A percentile compares a stretch with the other conserved stretches of the same genome.
Conservation (phyloP, 2,113 vertebrate species). For the Melozone crissalis region DNA sequence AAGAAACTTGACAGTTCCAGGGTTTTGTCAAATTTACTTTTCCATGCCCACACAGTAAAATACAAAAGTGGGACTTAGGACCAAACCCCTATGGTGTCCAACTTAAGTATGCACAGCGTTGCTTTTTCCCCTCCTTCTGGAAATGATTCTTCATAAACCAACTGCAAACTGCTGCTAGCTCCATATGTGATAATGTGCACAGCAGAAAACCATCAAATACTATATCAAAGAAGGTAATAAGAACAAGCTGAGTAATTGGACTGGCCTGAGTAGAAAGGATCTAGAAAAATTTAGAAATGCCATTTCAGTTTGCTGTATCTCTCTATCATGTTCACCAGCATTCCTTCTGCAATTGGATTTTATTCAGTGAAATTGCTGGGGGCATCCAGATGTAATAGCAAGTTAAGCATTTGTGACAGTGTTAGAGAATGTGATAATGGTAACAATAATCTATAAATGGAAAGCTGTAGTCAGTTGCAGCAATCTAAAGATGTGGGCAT, state of each 20-base stretch:
- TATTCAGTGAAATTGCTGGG: not conserved
- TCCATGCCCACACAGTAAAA: not conserved
- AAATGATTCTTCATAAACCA: slow-evolving; percentile 7
- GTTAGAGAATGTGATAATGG: not conserved
- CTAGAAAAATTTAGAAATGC: slow-evolving; percentile 11
- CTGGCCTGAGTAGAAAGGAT: not conserved
- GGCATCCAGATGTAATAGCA: not conserved
- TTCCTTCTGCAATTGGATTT: slow-evolving; percentile 5
- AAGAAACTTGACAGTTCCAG: not conserved
- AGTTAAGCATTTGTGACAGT: slow-evolving; percentile 28
- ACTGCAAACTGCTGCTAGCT: not conserved
- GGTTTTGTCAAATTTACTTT: not conserved
- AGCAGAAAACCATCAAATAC: not conserved
- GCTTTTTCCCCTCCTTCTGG: not conserved
- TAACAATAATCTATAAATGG: slow-evolving; percentile 18
- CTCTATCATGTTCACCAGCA: not conserved
- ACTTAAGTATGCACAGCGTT: not conserved
- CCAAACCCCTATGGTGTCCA: not conserved
- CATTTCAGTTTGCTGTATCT: not conserved
- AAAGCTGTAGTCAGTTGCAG: not conserved
- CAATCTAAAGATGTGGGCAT: not conserved
- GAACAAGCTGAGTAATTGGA: slow-evolving; percentile 15
- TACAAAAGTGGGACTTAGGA: not conserved
- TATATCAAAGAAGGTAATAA: slow-evolving; percentile 11
- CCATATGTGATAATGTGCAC: not conserved